Percentiles rank a stretch among this genome's conserved stretches.
Conservation (phyloP, 2,113 vertebrate genomes). For the Pterocles gutturalis region DNA sequence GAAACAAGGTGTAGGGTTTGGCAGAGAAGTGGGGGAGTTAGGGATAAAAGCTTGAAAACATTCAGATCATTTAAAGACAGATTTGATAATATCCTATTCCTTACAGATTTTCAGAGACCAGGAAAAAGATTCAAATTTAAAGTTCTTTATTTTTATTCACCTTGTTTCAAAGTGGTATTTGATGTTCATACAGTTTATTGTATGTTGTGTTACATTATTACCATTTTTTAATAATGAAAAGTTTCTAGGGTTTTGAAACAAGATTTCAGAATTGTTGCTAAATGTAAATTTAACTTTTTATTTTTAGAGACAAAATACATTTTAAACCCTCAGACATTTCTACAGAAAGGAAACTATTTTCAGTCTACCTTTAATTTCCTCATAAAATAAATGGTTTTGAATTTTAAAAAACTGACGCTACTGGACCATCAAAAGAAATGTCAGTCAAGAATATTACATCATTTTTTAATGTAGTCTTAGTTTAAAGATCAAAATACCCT, state of each 20-base stretch:
- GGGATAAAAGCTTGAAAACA: background rate
- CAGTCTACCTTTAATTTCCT: background rate
- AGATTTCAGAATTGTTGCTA: background rate
- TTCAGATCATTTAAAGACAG: background rate
- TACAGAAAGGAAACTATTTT: background rate
- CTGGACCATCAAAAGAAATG: background rate
- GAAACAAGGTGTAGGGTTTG: background rate
- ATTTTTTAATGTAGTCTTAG: background rate
- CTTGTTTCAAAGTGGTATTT: background rate
- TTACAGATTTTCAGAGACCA: background rate
- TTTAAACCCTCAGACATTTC: background rate
- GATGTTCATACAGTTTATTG: background rate
- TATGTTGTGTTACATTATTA: background rate
- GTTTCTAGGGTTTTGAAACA: background rate
- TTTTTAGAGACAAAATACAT: background rate
- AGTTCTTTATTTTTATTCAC: background rate
- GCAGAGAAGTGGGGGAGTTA: background rate
- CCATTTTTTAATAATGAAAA: background rate
- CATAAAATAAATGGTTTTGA: background rate
- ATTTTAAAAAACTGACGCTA: background rate
- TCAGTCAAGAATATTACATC: background rate
- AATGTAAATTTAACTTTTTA: background rate
- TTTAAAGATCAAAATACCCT: background rate
- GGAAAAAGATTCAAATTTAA: background rate
- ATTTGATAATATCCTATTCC: background rate